phyloP scores from a whole-genome alignment of 2,888 invertebrate species.

The Plebejus argus region DNA sequence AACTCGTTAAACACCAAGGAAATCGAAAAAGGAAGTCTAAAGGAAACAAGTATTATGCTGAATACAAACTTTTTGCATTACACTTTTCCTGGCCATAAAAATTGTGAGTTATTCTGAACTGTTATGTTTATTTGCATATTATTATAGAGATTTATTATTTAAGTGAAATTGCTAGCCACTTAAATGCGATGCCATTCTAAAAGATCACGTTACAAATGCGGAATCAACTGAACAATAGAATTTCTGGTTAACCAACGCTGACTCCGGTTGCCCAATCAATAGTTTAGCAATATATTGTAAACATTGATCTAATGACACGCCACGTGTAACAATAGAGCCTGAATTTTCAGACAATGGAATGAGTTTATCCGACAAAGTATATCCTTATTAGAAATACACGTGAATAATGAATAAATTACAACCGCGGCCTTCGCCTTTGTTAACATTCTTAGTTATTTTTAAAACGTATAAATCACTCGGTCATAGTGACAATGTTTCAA shows the following conservation, averaged over 20 bases:
- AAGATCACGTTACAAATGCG: constrained; percentile 10
- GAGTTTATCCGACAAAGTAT: constrained; percentile 20
- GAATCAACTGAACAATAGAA: constrained; percentile 18
- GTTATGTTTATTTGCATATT: neutral
- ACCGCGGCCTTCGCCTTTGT: constrained; percentile 10
- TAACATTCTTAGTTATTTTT: constrained; percentile 25
- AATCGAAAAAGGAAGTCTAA: neutral
- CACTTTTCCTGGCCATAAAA: neutral
- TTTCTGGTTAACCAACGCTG: constrained; percentile 11
- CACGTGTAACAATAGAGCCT: constrained; percentile 26
- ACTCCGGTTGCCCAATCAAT: constrained; percentile 7
- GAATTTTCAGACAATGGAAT: constrained; percentile 21
- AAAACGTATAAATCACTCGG: constrained; percentile 7
- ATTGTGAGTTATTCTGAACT: neutral
- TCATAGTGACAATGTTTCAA: neutral
- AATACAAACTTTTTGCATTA: neutral
- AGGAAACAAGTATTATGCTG: neutral
- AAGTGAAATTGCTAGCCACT: neutral
- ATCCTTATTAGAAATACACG: constrained; percentile 22
- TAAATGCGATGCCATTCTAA: neutral
- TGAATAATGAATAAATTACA: constrained; percentile 22
- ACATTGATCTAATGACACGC: constrained; percentile 30
- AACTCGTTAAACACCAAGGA: neutral
- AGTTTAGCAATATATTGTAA: constrained; percentile 19
- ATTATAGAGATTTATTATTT: neutral